Base-by-base conservation (phyloP, 1,140 invertebrate species). In the Charaxes varanes region DNA sequence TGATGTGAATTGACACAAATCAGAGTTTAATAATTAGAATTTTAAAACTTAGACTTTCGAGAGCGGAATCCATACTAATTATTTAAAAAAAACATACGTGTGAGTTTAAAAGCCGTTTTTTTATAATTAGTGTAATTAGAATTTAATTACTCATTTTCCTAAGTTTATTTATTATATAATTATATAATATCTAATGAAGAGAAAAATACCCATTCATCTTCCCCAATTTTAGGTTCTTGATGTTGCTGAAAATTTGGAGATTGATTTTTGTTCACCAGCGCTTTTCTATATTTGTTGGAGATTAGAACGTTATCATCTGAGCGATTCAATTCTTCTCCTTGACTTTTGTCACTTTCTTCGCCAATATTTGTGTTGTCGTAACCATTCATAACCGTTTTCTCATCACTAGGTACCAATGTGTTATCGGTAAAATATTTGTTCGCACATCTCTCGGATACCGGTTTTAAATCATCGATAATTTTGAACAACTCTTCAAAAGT, bases 281-380 rank as follows among this genome's bases (percentile, higher is more conserved):
- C 41, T 28, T 51, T 60, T 6, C 33, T 55, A 37, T 63, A 68
- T 55, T 65, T 74, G 37, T 76, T 76, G 11, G 57, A 64, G 13
- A 76, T 79, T 0, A 76, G 37, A 7, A 74, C 65, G 31, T 66
- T 68, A 31, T 74, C 67, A 33, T 70, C 61, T 1, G 63, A 74
- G 2, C 71, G 48, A 44, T 72, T 56, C 0, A 62, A 68, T 6
- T 66, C 70, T 6, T 62, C 56, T 16, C 62, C 54, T 8, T 55
- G 41, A 28, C 46, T 67, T 26, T 40, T 55, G 1, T 51, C 53
- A 11, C 44, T 53, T 12, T 57, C 35, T 17, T 48, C 42, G 6
- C 46, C 35, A 22, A 42, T 43, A 35, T 13, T 31, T 11, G 5
- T 27, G 14, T 17, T 41, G 21, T 48, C 34, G 15, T 30, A 6